These are phyloP conservation scores for Saturnia japonica DNA, from an alignment of 2,888 invertebrate genomes.

Conservation along the genomic window DNA sequence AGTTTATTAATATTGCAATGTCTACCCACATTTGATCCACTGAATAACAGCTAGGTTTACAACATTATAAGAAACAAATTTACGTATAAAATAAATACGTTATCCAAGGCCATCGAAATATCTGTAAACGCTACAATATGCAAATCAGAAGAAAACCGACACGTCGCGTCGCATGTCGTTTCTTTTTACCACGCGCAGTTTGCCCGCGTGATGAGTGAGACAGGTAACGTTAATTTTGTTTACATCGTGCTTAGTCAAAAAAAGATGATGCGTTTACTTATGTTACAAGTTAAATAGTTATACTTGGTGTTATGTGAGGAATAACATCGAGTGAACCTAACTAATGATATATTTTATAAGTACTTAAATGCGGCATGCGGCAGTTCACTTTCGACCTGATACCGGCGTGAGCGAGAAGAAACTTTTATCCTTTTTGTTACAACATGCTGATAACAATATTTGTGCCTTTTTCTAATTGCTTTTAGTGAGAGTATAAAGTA, in stretches of 20 bases:
- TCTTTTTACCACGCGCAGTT: background rate
- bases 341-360: too few relatives aligned
- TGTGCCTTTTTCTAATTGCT: too few relatives aligned
- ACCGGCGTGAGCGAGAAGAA: too few relatives aligned
- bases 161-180: background rate
- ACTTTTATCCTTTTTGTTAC: too few relatives aligned
- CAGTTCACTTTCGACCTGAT: too few relatives aligned
- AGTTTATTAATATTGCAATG: conserved; percentile 2
- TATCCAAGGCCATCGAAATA: background rate
- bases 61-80: background rate
- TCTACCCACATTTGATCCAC: background rate
- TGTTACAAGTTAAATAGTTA: too few relatives aligned
- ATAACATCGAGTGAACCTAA: too few relatives aligned
- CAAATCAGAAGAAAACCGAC: background rate
- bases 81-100: background rate
- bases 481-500: too few relatives aligned
- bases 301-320: too few relatives aligned
- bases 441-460: too few relatives aligned
- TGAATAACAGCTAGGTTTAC: background rate
- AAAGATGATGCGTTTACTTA: too few relatives aligned
- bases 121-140: background rate
- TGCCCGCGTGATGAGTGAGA: background rate
- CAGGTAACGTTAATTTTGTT: background rate
- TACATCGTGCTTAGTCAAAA: background rate
- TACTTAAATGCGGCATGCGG: too few relatives aligned